Evolutionary conservation across 2,888 invertebrate genomes (phyloP).

Genomic region (Heliconius hortense): DNA sequence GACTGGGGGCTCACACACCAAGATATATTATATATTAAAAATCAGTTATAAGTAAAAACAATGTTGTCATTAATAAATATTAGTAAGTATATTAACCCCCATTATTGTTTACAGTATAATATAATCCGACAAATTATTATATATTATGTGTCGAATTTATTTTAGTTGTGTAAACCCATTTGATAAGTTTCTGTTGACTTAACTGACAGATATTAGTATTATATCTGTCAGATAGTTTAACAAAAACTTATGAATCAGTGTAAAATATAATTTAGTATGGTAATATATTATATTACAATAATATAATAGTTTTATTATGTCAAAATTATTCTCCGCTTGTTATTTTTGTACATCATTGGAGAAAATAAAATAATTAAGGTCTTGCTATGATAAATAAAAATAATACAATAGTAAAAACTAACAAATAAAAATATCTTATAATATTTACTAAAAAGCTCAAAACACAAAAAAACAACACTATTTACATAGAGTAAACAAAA

Average conservation of each 20-base stretch:
- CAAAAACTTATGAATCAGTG: neutral
- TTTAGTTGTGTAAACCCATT: neutral
- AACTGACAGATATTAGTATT: neutral
- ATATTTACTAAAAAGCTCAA: conserved; percentile 8
- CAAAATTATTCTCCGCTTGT: conserved; percentile 14
- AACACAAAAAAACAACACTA: conserved; percentile 3
- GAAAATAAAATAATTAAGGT: neutral
- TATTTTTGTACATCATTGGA: neutral
- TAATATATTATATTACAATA: conserved; percentile 4
- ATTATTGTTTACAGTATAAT: conserved; percentile 15
- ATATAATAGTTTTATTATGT: neutral
- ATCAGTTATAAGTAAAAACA: neutral
- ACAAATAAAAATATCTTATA: neutral
- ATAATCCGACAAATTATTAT: neutral
- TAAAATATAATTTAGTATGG: neutral
- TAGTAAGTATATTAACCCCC: conserved; percentile 25
- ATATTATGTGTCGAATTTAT: neutral
- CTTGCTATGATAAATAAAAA: neutral
- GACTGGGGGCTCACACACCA: conserved; percentile 10
- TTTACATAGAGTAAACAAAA: conserved; percentile 11
- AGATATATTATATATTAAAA: neutral
- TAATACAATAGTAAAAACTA: neutral
- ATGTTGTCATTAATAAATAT: conserved; percentile 7
- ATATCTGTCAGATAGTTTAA: neutral
- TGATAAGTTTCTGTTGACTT: neutral